These are phyloP conservation scores for Tachysurus vachellii DNA, from an alignment of 2,113 vertebrate species.

Conservation along the genomic window DNA sequence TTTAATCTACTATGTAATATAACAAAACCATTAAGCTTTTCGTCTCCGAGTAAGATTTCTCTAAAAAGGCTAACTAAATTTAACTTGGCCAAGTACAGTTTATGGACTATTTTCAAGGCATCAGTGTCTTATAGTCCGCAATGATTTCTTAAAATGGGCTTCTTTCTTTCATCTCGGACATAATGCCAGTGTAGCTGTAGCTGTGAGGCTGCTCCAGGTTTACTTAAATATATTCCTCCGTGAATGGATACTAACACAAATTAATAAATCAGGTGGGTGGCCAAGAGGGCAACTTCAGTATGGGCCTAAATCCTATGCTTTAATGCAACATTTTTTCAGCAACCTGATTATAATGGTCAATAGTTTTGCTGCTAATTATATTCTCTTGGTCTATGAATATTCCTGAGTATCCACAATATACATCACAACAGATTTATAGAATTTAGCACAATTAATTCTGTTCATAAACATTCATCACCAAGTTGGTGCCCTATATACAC, in stretches of 20 bases:
- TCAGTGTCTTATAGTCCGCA: neutral
- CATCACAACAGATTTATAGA: neutral
- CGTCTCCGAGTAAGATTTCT: too few species aligned
- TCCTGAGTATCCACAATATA: neutral
- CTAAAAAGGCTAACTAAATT: neutral
- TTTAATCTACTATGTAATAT: neutral
- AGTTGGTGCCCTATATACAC: neutral
- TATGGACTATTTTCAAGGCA: neutral
- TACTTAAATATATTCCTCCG: constrained; percentile 28
- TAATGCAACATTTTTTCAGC: neutral
- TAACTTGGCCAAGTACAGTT: neutral
- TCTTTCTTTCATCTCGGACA: neutral
- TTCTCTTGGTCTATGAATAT: neutral
- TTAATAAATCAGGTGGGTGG: constrained; percentile 24
- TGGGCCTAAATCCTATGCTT: neutral
- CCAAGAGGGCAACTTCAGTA: neutral
- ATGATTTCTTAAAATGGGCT: neutral
- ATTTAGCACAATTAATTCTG: neutral
- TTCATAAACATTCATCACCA: neutral
- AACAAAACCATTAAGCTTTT: neutral
- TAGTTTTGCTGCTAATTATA: neutral
- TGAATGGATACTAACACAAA: constrained; percentile 39
- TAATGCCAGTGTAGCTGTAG: constrained; percentile 39
- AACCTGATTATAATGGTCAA: neutral
- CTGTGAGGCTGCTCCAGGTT: constrained; percentile 25